Evolutionary conservation across 2,113 vertebrate genomes (phyloP).

Genomic region (Rhinolophus sinicus): DNA sequence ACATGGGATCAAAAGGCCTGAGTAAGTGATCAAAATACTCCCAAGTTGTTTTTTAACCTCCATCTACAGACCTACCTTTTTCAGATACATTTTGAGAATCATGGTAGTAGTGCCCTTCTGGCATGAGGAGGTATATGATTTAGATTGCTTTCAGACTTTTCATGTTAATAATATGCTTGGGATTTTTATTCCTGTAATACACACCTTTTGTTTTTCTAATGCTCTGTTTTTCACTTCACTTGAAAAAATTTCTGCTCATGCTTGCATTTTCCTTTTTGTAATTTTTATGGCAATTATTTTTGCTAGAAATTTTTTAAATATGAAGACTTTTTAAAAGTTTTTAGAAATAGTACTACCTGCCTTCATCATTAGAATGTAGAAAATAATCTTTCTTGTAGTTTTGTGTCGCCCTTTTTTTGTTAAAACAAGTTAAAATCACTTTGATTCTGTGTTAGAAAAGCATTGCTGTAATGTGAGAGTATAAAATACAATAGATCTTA

Average conservation of each 20-base stretch:
- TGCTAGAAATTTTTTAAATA: constrained; percentile 11
- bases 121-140: constrained; percentile 81
- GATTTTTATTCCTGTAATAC: constrained; percentile 73
- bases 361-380: constrained; percentile 52
- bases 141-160: constrained; percentile 70
- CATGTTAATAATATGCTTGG: constrained; percentile 62
- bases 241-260: constrained; percentile 37
- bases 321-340: background rate
- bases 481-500: background rate
- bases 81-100: constrained; percentile 79
- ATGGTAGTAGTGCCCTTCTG: constrained; percentile 75
- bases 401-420: background rate
- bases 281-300: constrained; percentile 63
- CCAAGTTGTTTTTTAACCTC: constrained; percentile 87
- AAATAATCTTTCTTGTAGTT: constrained; percentile 33
- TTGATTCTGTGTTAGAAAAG: constrained; percentile 28
- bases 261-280: constrained; percentile 63
- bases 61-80: constrained; percentile 80
- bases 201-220: constrained; percentile 34
- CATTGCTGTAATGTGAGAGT: constrained; percentile 33
- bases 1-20: constrained; percentile 96
- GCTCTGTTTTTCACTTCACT: constrained; percentile 58
- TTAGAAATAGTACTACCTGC: constrained; percentile 9
- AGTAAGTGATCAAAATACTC: constrained; percentile 94
- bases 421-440: constrained; percentile 22